These are phyloP conservation scores for Rhamphomyia laevipes DNA, from an alignment of 2,888 invertebrate genomes.

Conservation along the genomic window DNA sequence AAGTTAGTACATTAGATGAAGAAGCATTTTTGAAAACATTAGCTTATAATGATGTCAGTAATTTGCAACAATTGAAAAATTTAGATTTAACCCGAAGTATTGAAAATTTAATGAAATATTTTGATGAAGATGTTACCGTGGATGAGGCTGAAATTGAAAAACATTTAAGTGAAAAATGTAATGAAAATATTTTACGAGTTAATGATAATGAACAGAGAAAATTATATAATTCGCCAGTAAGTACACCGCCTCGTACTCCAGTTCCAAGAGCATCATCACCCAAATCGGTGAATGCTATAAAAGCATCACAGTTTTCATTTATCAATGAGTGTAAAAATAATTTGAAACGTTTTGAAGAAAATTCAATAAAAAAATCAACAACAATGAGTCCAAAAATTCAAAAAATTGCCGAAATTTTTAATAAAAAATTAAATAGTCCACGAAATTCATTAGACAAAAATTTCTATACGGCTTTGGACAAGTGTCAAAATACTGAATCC, in stretches of 20 bases:
- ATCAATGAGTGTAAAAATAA: too few relatives aligned
- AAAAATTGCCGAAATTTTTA: background rate
- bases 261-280: too few relatives aligned
- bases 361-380: too few relatives aligned
- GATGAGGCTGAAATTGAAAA: slow-evolving; percentile 1
- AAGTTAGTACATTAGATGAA: slow-evolving; percentile 24
- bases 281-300: too few relatives aligned
- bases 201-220: too few relatives aligned
- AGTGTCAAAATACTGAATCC: background rate
- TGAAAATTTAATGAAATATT: slow-evolving; percentile 27
- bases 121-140: slow-evolving; percentile 25
- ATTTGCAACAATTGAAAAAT: slow-evolving; percentile 14
- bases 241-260: too few relatives aligned
- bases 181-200: too few relatives aligned
- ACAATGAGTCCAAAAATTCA: background rate
- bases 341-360: too few relatives aligned
- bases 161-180: too few relatives aligned
- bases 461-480: background rate
- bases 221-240: too few relatives aligned
- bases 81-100: slow-evolving; percentile 22
- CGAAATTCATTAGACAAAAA: background rate
- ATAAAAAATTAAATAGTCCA: background rate
- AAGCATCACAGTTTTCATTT: too few relatives aligned
- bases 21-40: slow-evolving; percentile 23
- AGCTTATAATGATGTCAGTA: slow-evolving; percentile 22